Evolutionary conservation across 2,797 vertebrate genomes (phyloP), one percentile per base, ranked within the genome.

Genomic region (Eremophila alpestris): DNA sequence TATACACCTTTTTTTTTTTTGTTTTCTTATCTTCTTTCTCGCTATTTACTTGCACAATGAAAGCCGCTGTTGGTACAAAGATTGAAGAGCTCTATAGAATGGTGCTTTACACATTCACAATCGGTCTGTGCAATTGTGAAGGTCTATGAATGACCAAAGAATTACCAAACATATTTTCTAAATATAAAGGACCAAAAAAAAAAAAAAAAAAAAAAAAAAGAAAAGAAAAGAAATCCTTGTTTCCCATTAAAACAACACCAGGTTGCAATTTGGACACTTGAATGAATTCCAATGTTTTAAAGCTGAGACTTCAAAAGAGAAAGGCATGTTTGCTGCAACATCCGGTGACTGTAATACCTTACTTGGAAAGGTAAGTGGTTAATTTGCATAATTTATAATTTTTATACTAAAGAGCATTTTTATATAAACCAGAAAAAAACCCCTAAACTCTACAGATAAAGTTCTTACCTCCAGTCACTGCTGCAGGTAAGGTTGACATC

Each of bases 321-420:
- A 98, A 99, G 98, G 98, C 98, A 98, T 98, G 98, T 97, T 96
- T 98, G 98, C 98, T 98, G 98, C 98, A 98, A 98, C 96, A 97
- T 98, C 98, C 98, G 98, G 98, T 98, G 98, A 98, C 98, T 98
- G 98, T 97, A 98, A 83, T 76, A 96, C 96, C 94, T 97, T 95
- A 93, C 91, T 97, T 96, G 93, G 95, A 97, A 97, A 97, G 98
- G 98, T 99, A 98, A 98, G 98, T 98, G 98, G 98, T 98, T 98
- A 98, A 98, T 98, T 98, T 99, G 98, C 98, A 98, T 99, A 99
- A 99, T 98, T 98, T 99, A 99, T 99, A 99, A 97, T 93, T 96
- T 97, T 98, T 97, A 98, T 98, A 98, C 97, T 98, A 98, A 98
- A 98, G 98, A 98, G 97, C 98, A 97, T 98, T 98, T 98, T 98